phyloP scores from a whole-genome alignment of 2,888 invertebrate species.

The Xanthia togata region DNA sequence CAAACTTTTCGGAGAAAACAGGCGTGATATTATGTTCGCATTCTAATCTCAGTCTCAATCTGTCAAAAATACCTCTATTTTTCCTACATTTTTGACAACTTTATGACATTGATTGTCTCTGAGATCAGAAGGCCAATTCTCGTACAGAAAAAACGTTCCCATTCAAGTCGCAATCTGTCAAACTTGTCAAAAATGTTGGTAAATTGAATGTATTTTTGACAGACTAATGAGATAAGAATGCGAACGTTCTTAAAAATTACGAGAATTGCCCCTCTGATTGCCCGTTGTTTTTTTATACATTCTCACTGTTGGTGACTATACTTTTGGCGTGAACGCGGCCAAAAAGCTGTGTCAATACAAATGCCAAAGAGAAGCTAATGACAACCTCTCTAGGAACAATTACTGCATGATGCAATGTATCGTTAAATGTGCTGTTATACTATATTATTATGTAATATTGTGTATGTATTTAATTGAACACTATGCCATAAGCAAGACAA shows the following conservation, averaged over 20 bases:
- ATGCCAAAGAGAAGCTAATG: slow-evolving; percentile 52
- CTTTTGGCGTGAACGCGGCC: slow-evolving; percentile 6
- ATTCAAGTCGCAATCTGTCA: too few relatives aligned
- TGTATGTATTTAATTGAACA: slow-evolving; percentile 31
- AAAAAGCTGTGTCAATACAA: slow-evolving; percentile 24
- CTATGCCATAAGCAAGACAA: slow-evolving; percentile 1
- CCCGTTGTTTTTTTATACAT: not conserved
- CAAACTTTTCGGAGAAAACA: too few relatives aligned
- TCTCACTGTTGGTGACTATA: not conserved
- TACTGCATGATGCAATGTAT: slow-evolving; percentile 49
- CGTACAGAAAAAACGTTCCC: too few relatives aligned
- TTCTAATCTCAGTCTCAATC: too few relatives aligned
- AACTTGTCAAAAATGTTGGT: too few relatives aligned
- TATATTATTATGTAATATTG: slow-evolving; percentile 21
- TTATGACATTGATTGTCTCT: not conserved
- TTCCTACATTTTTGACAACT: not conserved
- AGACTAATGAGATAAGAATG: too few relatives aligned
- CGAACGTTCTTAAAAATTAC: not conserved
- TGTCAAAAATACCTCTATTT: not conserved
- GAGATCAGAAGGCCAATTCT: too few relatives aligned
- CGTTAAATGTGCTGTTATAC: slow-evolving; percentile 52
- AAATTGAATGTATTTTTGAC: too few relatives aligned
- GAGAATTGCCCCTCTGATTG: not conserved
- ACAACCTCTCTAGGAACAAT: slow-evolving; percentile 31
- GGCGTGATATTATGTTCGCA: too few relatives aligned